These are phyloP conservation scores for Zeuzera pyrina DNA, from an alignment of 2,888 invertebrate species.

Conservation along the genomic window DNA sequence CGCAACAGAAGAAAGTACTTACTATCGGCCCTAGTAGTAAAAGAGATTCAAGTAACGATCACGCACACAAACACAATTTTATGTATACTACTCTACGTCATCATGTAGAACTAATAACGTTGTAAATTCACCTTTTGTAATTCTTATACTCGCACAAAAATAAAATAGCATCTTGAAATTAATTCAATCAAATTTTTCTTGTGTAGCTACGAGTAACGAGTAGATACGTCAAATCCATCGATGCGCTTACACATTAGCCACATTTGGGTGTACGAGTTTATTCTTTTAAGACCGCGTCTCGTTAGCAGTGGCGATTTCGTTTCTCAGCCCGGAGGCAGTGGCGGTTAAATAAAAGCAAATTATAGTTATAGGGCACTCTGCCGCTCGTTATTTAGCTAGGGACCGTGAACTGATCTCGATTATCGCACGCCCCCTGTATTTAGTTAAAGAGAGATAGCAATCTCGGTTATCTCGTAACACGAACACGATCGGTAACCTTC, in stretches of 20 bases:
- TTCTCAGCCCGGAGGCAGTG: slow-evolving; percentile 36
- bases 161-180: too few relatives aligned
- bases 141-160: too few relatives aligned
- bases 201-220: too few relatives aligned
- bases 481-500: slow-evolving; percentile 18
- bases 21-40: too few relatives aligned
- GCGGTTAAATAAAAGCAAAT: slow-evolving; percentile 61
- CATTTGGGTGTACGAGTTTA: slow-evolving; percentile 45
- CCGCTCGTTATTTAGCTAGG: slow-evolving; percentile 68
- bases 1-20: too few relatives aligned
- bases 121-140: too few relatives aligned
- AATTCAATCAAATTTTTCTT: too few relatives aligned
- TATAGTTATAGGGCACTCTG: slow-evolving; percentile 60
- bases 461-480: slow-evolving; percentile 15
- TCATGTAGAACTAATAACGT: too few relatives aligned
- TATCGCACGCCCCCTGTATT: slow-evolving; percentile 47
- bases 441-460: slow-evolving; percentile 29
- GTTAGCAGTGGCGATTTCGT: slow-evolving; percentile 55
- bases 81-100: too few relatives aligned
- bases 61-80: too few relatives aligned
- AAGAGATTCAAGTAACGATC: too few relatives aligned
- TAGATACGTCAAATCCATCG: slow-evolving; percentile 44
- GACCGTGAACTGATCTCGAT: slow-evolving; percentile 53
- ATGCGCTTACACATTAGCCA: slow-evolving; percentile 34
- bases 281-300: slow-evolving; percentile 40